Base-by-base conservation (phyloP, 2,888 invertebrate species). In the Sesia bembeciformis region DNA sequence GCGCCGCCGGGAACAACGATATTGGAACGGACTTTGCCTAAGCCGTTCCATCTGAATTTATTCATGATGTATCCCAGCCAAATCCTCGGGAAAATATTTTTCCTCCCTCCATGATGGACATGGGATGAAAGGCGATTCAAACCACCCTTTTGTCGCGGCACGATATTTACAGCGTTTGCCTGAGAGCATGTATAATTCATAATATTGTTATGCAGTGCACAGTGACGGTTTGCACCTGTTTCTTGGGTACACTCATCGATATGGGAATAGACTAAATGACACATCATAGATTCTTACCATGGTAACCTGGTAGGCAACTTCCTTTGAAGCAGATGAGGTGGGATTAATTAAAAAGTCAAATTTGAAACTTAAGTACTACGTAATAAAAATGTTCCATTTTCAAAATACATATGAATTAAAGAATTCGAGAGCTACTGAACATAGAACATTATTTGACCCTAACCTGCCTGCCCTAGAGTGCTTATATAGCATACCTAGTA, bases 41-140 rank as follows among this genome's bases (percentile, higher is more conserved):
- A 72, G 68, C 70, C 60, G 59, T 66, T 70, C 60, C 58, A 57
- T 52, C 52, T 59, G 66, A 74, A 76, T 76, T 69, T 77, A 76
- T 77, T 77, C 76, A 77, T 76, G 74, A 72, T 69, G 64, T 65
- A 59, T 61, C 65, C 63, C 59, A 53, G 57, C 62, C 66, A 68
- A 70, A 68, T 64, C 62, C 52, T 46, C 38, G 54, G 53, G 55
- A 62, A 61, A 59, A 57, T 63, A 61, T 64, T 61, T 64, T 63
- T 57, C 56, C 57, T 51, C 40, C 53, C 40, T 52, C 49, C 49
- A 56, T 64, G 67, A 68, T 62, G 64, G 67, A 67, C 68, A 64
- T 49, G 60, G 63, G 64, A 60, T 61, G 62, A 59, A 58, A 59
- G 57, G 58, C 57, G 56, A 57, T 59, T 52, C 56, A 57, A 57